Base-by-base conservation (phyloP, 2,888 invertebrate species). In the Athalia rosae region DNA sequence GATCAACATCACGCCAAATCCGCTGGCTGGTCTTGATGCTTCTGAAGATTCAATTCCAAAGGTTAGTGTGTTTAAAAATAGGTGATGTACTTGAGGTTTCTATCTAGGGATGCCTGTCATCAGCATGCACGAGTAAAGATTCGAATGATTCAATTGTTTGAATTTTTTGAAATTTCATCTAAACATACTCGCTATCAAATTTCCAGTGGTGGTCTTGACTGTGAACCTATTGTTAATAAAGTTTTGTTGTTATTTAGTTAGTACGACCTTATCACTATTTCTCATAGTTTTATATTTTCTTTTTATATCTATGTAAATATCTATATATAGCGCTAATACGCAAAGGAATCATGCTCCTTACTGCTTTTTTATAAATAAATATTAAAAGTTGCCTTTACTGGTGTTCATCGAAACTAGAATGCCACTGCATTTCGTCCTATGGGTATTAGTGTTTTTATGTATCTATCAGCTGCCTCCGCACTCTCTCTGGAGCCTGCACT, bases 1-100 rank as follows among this genome's bases (percentile, higher is more conserved):
- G 81, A 94, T 95, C 86, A 95, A 95, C 77, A 95, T 95, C 84
- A 95, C 95, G 4, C 93, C 94, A 76, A 95, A 95, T 89, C 95
- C 95, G 47, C 91, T 95, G 88, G 95, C 95, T 58, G 92, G 93
- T 81, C 91, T 92, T 77, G 91, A 91, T 78, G 91, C 92, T 84
- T 93, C 93, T 84, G 95, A 95, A 92, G 95, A 89, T 69, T 83
- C 88, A 69, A 87, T 87, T 83, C 89, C 89, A 81, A 90, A 90
- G 89, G 89, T 90, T 86, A 85, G 89, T 71, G 28, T 43, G 8
- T 50, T 43, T 13, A 58, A 43, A 71, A 50, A 28, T 28, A 28
- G 28, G 58, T 58, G 71, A 71, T 58, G 58, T 71, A 43, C 28
- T 28, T 28, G 2, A 28, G 28, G 28, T 28, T 71, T 71, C 71